Base-by-base conservation (phyloP, 2,888 invertebrate genomes). In the Drosophila imparisetae region DNA sequence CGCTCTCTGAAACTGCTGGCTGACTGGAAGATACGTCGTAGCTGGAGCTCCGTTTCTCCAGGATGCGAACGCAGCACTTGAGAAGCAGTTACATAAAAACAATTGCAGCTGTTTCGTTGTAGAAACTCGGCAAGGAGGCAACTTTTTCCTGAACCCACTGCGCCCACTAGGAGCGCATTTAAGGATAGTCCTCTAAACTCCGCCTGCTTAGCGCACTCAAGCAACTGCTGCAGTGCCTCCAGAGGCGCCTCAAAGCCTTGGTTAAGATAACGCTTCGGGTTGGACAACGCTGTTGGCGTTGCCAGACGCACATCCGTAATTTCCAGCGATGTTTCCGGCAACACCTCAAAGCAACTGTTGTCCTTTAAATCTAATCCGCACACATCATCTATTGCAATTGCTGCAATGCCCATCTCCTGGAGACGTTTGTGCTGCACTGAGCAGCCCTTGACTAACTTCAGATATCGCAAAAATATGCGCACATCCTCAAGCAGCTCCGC, bases 121-220 rank as follows among this genome's bases (percentile, higher is more conserved):
- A 95, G 93, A 38, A 94, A 93, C 34, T 93, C 93, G 58, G 92
- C 90, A 4, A 95, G 93, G 38, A 95, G 86, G 10, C 93, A 92
- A 13, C 94, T 94, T 91, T 95, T 95, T 24, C 95, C 95, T 82
- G 94, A 94, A 8, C 95, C 95, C 3, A 94, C 92, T 18, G 95
- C 93, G 4, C 95, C 95, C 71, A 87, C 83, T 0, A 93, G 10
- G 3, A 93, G 59, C 0, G 85, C 85, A 75, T 92, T 92, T 8
- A 84, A 59, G 2, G 88, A 75, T 4, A 80, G n/a, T 7, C 78
- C 68, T 4, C 40, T 45, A 2, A 73, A 50, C 11, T 80, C 49
- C 13, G 30, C 4, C 4, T 38, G 30, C 0, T 24, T 21, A 21
- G 53, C 24, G 38, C 78, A 66, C 13, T 64, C 61, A n/a, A 91